A percentile compares a stretch with the other conserved stretches of the same genome.
phyloP scores from a whole-genome alignment of 2,888 invertebrate species.

The Apamea monoglypha region DNA sequence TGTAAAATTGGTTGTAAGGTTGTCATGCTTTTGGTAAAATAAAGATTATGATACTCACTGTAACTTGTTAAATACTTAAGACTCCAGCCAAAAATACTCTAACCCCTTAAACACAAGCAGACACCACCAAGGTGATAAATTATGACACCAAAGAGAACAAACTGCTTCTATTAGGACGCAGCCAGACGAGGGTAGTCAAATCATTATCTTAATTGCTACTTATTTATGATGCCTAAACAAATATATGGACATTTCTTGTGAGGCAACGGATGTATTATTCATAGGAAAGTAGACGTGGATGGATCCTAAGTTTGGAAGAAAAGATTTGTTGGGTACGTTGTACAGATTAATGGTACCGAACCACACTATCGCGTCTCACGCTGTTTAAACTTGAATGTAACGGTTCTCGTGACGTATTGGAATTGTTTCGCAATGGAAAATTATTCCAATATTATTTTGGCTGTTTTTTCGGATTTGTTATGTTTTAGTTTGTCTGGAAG shows the following conservation, averaged over 20 bases:
- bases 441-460: constrained; percentile 45
- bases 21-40: background rate
- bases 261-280: constrained; percentile 78
- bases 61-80: background rate
- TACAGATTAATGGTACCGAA: constrained; percentile 78
- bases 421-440: constrained; percentile 67
- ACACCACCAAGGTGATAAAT: constrained; percentile 13
- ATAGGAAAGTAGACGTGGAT: constrained; percentile 76
- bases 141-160: constrained; percentile 45
- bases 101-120: background rate
- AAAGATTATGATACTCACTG: background rate
- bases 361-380: constrained; percentile 69
- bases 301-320: constrained; percentile 80
- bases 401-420: constrained; percentile 75
- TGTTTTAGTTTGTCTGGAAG: background rate
- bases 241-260: constrained; percentile 71
- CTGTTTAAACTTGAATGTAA: constrained; percentile 82
- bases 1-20: background rate
- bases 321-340: constrained; percentile 84
- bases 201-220: constrained; percentile 67
- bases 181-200: constrained; percentile 56
- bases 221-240: constrained; percentile 69
- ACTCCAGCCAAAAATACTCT: background rate
- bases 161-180: constrained; percentile 50
- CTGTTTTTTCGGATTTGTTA: constrained; percentile 15